Base-by-base conservation (phyloP, 2,888 invertebrate genomes). In the Pardosa pseudoannulata region DNA sequence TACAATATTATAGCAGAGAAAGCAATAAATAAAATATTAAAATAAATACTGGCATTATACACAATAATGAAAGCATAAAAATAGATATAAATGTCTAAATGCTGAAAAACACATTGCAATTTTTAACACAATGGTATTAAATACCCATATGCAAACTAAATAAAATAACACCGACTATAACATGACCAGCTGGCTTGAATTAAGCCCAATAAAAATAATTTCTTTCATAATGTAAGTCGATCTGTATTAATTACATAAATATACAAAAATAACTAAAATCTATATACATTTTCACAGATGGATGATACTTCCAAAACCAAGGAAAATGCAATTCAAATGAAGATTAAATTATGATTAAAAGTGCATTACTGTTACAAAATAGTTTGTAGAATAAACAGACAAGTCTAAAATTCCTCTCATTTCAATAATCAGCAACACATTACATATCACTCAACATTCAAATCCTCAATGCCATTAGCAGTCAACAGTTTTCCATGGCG, bases 401-500 rank as follows among this genome's bases (percentile, higher is more conserved):
- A 36, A 36, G 9, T 9, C 9, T 36, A 7, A 7, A 36, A 36
- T 9, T 36, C 36, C 9, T 36, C 36, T 7, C 36, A 9, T 36
- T 36, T 36, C 36, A 5, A 5, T 23, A 56, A 56, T 23, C 1
- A 23, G 23, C 7, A 56, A 56, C 23, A 56, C 23, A 5, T 56
- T 23, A 3, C 56, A 46, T 16, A 16, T 46, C 16, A 19, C 23
- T 56, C 56, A 56, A 23, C 23, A 56, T 19, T 56, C 23, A 67
- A 19, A 19, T 67, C 67, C 32, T 67, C 36, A 50, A 93, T 93
- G 28, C 93, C 93, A 11, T 91, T 91, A 7, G 93, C 93, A 3
- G 93, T 93, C 31, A 94, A 90, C 29, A 93, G 92, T 90, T 93
- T 93, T 6, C 93, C 93, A 88, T 94, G 94, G 1, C 93, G 91